Percentiles rank a stretch among this genome's conserved stretches.
Evolutionary conservation across 2,888 invertebrate species (phyloP).

Genomic region (Lucinisca nassula): DNA sequence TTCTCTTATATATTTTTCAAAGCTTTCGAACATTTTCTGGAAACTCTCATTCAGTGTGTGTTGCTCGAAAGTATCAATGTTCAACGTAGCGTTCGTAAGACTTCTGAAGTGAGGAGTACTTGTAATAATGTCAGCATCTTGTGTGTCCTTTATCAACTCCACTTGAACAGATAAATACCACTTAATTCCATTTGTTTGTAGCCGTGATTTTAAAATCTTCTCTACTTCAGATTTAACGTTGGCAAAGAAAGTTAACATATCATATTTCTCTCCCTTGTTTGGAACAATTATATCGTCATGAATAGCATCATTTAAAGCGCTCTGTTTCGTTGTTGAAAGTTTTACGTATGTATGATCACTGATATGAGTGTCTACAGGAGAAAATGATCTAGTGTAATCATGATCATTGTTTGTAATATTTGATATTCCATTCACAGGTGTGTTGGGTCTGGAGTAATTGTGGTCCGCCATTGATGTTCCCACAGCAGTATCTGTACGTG

Average conservation of each 20-base stretch:
- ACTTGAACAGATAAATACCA: slow-evolving; percentile 58
- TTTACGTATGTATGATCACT: no score
- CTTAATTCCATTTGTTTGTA: slow-evolving; percentile 46
- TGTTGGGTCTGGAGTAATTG: no score
- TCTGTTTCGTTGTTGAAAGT: no score
- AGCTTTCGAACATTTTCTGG: slow-evolving; percentile 64
- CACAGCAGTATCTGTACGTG: no score
- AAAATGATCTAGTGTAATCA: no score
- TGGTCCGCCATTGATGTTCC: no score
- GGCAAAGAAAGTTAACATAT: slow-evolving; percentile 53
- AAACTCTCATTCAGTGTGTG: slow-evolving; percentile 52
- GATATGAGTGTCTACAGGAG: no score
- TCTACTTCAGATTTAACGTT: slow-evolving; percentile 19
- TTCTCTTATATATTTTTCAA: slow-evolving; percentile 65
- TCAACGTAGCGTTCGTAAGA: slow-evolving; percentile 28
- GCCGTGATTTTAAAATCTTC: slow-evolving; percentile 22
- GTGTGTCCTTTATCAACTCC: slow-evolving; percentile 39
- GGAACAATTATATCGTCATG: slow-evolving; percentile 28
- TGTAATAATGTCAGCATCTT: slow-evolving; percentile 1
- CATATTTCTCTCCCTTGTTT: slow-evolving; percentile 37
- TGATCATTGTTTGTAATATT: no score
- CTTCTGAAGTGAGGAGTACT: slow-evolving; percentile 35
- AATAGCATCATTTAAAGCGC: slow-evolving; percentile 12
- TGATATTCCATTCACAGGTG: no score
- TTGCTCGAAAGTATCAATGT: slow-evolving; percentile 16